Conservation (phyloP, 2,113 vertebrate species). For the Rutilus rutilus region DNA sequence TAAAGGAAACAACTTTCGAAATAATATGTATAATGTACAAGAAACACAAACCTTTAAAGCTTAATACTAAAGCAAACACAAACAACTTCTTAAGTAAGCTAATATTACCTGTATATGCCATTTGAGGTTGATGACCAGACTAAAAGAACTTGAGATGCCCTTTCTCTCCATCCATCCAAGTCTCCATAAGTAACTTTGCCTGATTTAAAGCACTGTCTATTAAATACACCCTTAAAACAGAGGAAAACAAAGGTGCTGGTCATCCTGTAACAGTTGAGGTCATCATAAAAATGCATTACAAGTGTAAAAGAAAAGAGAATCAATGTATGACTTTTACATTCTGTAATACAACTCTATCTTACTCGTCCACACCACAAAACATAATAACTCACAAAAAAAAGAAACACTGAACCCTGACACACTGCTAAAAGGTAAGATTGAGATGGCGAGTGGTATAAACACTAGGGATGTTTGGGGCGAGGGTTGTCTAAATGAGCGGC, state of each 20-base stretch:
- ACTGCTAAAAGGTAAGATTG: neutral
- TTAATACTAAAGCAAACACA: constrained; percentile 4
- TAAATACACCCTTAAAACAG: neutral
- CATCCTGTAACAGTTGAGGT: neutral
- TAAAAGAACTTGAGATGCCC: neutral
- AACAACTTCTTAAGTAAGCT: neutral
- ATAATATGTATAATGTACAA: neutral
- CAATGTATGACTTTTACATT: neutral
- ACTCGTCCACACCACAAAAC: neutral
- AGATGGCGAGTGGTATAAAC: neutral
- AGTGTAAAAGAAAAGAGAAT: neutral
- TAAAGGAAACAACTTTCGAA: neutral
- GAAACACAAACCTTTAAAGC: neutral
- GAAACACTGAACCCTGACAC: neutral
- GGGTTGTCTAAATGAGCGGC: neutral
- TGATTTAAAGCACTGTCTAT: neutral
- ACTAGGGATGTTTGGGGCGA: constrained; percentile 20
- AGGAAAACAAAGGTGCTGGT: neutral
- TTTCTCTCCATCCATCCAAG: neutral
- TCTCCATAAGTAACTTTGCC: neutral
- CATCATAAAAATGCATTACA: neutral
- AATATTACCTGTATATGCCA: neutral
- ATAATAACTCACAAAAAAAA: neutral
- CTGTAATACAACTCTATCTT: neutral
- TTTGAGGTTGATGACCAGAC: neutral